Evolutionary conservation across 2,888 invertebrate genomes (phyloP).

Genomic region (Tinea semifulvella): DNA sequence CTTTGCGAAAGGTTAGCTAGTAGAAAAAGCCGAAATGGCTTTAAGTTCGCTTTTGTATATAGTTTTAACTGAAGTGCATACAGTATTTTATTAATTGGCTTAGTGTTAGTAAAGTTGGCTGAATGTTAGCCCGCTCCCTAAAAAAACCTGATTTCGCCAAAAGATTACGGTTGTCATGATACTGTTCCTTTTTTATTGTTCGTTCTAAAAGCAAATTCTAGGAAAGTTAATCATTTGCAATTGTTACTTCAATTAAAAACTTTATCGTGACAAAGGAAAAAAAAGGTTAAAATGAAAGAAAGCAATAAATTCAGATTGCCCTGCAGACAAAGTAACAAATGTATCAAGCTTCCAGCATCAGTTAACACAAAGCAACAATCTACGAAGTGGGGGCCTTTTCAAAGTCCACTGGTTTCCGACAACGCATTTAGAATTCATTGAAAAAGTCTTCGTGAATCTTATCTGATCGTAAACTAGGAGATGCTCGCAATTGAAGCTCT

Average conservation of each 20-base stretch:
- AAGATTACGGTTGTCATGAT: too few relatives aligned
- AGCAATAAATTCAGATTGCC: conserved; percentile 1
- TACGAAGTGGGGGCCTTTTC: conserved; percentile 8
- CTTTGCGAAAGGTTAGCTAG: too few relatives aligned
- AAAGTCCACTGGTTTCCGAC: conserved; percentile 14
- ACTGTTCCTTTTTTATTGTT: too few relatives aligned
- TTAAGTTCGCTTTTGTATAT: too few relatives aligned
- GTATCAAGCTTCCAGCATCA: conserved; percentile 9
- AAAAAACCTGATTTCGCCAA: too few relatives aligned
- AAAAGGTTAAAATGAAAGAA: background rate
- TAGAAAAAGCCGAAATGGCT: too few relatives aligned
- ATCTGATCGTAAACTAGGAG: conserved; percentile 54
- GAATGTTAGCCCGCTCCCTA: too few relatives aligned
- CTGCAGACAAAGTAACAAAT: conserved; percentile 8
- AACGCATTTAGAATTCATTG: conserved; percentile 65
- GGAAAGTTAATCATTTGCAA: too few relatives aligned
- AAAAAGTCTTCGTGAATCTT: conserved; percentile 59
- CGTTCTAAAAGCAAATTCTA: too few relatives aligned
- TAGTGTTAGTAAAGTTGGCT: too few relatives aligned
- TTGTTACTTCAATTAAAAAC: background rate
- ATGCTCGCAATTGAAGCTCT: conserved; percentile 1
- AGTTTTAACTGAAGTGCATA: too few relatives aligned
- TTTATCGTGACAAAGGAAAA: background rate
- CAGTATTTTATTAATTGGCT: too few relatives aligned
- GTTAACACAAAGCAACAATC: conserved; percentile 13